These are phyloP conservation scores for Limulus polyphemus DNA, from an alignment of 2,888 invertebrate genomes.

Conservation along the genomic window DNA sequence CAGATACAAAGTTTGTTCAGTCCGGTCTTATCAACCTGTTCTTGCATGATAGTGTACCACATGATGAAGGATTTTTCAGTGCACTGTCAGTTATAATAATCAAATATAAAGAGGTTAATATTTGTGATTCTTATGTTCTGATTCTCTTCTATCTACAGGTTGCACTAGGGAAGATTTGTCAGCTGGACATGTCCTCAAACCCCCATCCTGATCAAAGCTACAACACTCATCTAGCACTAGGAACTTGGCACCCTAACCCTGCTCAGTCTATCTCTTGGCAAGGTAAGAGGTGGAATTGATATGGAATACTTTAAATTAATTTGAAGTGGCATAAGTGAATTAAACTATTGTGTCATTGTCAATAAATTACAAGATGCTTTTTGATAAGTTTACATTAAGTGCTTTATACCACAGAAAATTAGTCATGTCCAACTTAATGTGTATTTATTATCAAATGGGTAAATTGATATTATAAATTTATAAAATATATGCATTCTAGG, in stretches of 20 bases:
- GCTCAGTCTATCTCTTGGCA: conserved; percentile 23
- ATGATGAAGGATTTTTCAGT: too few relatives aligned
- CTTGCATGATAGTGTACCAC: too few relatives aligned
- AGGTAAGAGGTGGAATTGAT: conserved; percentile 7
- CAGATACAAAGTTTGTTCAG: too few relatives aligned
- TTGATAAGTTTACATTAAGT: too few relatives aligned
- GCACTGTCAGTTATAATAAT: too few relatives aligned
- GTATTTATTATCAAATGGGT: neutral
- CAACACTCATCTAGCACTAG: conserved; percentile 23
- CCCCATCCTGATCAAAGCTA: conserved; percentile 17
- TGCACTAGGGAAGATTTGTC: conserved; percentile 15
- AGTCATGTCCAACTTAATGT: too few relatives aligned
- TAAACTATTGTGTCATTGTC: too few relatives aligned
- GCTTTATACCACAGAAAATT: too few relatives aligned
- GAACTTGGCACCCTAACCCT: conserved; percentile 26
- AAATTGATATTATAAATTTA: neutral
- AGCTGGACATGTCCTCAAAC: conserved; percentile 17
- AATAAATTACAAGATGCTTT: too few relatives aligned
- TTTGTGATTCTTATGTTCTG: neutral
- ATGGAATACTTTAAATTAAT: neutral
- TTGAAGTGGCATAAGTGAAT: neutral
- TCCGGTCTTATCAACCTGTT: too few relatives aligned
- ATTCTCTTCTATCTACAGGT: conserved; percentile 10
- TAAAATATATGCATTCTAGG: too few relatives aligned
- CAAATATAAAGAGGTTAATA: neutral